Evolutionary conservation across 2,888 invertebrate species (phyloP), one percentile per base, ranked within the genome.

Genomic region (Leuctra nigra): DNA sequence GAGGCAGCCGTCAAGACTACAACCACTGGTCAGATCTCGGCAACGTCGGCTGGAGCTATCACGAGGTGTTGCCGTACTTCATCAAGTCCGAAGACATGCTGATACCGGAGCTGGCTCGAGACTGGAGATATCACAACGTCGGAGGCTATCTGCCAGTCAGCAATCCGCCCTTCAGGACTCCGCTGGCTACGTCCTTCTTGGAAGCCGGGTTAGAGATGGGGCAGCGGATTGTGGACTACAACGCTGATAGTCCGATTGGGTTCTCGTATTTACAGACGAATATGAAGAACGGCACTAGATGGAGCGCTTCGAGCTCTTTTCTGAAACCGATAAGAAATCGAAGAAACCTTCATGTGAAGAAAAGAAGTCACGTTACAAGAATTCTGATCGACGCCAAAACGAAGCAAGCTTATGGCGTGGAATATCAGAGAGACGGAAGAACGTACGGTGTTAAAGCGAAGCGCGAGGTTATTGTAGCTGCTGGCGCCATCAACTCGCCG

Each of bases 401-500:
- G 1, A 81, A 78, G 39, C 74, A 68, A 66, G 80, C 82, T 0
- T 73, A 75, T 41, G 85, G 84, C 0, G 77, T 85, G 2, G 77
- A 81, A 67, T 75, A 81, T 64, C 71, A 76, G 39, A 24, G 25
- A 2, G 69, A 72, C 22, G 75, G 75, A 1, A 73, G 68, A 53
- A 73, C 73, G 61, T 75, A 74, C 61, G 75, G 75, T 62, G 78
- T 82, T 46, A 71, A 76, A 63, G 84, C 84, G 2, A 78, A 72
- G 46, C 85, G 81, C 66, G 87, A 87, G 71, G 81, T 91, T 0
- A 85, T 91, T 56, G 63, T 91, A 36, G 80, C 83, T 39, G 87
- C 85, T 1, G 91, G 89, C 4, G 80, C 87, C 3, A 79, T 90
- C 33, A 85, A 87, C 70, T 79, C 87, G 6, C 87, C 91, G 0